Base-by-base conservation (phyloP, 2,888 invertebrate species). In the Tenthredo livida region DNA sequence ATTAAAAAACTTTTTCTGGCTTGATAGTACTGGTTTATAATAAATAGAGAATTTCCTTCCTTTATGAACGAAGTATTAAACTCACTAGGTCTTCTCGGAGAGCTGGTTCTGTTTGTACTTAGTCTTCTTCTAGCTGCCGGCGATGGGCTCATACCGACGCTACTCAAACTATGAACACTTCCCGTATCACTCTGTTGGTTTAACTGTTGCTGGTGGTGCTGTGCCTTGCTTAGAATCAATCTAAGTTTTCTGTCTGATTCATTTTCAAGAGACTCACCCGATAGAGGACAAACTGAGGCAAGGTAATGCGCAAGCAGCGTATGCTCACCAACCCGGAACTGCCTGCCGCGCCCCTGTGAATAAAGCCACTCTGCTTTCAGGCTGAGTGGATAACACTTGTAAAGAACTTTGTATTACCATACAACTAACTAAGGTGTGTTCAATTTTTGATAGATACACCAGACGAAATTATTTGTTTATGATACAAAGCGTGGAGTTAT, bases 321-420 rank as follows among this genome's bases (percentile, higher is more conserved):
- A 89, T 98, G 98, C 91, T 98, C 97, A 0, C 98, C 98, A 21
- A 96, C 94, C 85, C 97, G 96, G 94, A 97, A 98, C 92, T 98
- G 97, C 86, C 98, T 95, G 0, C 98, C 98, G 90, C 97, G 96
- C 73, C 98, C 98, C 94, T 98, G 98, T 87, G 98, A 98, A 94
- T 98, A 98, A 85, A 98, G 94, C 98, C 98, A 99, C 93, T 98
- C 98, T 0, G 98, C 98, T 94, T 97, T 97, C 88, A 98, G 94
- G 92, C 98, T 98, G 93, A 85, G 88, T 89, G 85, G 84, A 78
- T 77, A 82, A 84, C 40, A 85, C 65, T 84, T 25, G 78, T 84
- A 67, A 73, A 85, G 43, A 54, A 43, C 29, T 47, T 75, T 47
- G 61, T 80, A 40, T 80, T 33, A 25, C 40, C 61, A 10, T 61